Base-by-base conservation (phyloP, 2,888 invertebrate species). In the Coecobrya sp. region DNA sequence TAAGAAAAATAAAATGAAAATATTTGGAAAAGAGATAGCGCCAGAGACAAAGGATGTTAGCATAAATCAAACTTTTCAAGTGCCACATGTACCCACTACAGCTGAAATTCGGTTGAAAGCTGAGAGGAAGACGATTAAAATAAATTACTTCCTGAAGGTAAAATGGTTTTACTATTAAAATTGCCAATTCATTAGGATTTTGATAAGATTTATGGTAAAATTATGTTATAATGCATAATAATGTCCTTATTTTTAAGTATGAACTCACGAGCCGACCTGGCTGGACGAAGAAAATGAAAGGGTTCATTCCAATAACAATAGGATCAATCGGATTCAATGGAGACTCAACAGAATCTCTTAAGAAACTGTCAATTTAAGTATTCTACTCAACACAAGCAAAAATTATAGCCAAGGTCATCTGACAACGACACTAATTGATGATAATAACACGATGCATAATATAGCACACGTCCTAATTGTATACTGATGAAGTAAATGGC, bases 111-210 rank as follows among this genome's bases (percentile, higher is more conserved):
- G 84, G 42, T 42, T 93, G 0, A 93, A 92, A 65, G 76, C 86
- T 4, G 93, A 86, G 5, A 42, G 76, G 11, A 93, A 92, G 65
- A 86, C 82, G 16, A 84, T 93, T 7, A 92, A 84, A 89, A 92
- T 93, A 16, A 19, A 42, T 10, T 93, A 93, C 52, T 89, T 84
- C 55, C 86, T 93, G 7, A 92, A 93, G 93, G 93, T 93, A 89
- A 25, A 36, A 36, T 36, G 19, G n/a, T n/a, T n/a, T n/a, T n/a
- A n/a, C 59, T 36, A 49, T 70, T 11, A 49, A 49, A 49, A 1
- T 49, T 7, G 11, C 49, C 7, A 36, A n/a, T n/a, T n/a, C n/a
- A n/a, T n/a, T n/a, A n/a, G n/a, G n/a, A n/a, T n/a, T n/a, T n/a
- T n/a, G n/a, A n/a, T n/a, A n/a, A n/a, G n/a, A n/a, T n/a, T n/a